Evolutionary conservation across 2,113 vertebrate species (phyloP).

Genomic region (Peucedramus taeniatus): DNA sequence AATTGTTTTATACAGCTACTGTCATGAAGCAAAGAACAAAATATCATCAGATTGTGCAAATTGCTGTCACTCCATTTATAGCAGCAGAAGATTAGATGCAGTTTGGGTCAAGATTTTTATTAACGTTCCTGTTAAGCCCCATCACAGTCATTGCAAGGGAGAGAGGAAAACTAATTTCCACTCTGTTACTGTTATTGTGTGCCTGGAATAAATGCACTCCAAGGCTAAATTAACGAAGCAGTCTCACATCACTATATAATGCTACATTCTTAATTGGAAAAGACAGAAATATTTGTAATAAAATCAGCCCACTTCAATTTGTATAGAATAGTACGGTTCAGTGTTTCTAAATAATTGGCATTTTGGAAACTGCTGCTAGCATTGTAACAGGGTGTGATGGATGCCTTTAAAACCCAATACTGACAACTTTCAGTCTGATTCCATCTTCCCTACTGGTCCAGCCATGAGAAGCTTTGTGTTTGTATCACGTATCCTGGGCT

Average conservation of each 20-base stretch:
- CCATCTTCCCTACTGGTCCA: background rate
- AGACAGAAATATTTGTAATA: background rate
- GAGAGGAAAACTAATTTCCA: background rate
- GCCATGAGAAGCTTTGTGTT: background rate
- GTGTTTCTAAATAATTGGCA: slow-evolving; percentile 7
- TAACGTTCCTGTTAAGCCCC: background rate
- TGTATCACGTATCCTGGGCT: background rate
- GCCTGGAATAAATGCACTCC: background rate
- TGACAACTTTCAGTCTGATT: background rate
- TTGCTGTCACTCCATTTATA: background rate
- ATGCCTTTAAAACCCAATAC: background rate
- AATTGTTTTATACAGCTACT: background rate
- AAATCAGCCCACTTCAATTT: background rate
- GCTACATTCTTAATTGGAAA: background rate
- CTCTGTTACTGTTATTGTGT: background rate
- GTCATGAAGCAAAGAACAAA: background rate
- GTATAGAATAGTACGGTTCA: background rate
- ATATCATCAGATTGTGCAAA: background rate
- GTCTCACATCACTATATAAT: background rate
- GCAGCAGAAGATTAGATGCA: background rate
- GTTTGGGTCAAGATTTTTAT: background rate
- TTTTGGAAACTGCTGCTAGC: background rate
- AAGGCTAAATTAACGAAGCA: background rate
- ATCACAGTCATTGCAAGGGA: background rate
- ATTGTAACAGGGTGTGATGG: background rate